phyloP scores from a whole-genome alignment of 2,888 invertebrate genomes.

The Branchellion lobata region DNA sequence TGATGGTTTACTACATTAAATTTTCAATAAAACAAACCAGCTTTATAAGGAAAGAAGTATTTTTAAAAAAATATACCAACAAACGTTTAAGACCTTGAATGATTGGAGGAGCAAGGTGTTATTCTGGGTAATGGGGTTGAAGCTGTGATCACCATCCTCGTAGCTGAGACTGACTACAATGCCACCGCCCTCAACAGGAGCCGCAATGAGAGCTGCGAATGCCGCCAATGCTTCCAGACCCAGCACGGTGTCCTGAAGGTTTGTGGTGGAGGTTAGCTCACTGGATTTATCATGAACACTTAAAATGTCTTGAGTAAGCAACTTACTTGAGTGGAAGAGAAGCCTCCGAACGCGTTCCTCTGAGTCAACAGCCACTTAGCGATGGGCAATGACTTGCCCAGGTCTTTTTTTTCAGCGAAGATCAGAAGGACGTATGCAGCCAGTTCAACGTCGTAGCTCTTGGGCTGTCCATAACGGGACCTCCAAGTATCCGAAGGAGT shows the following conservation, averaged over 20 bases:
- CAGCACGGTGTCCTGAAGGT: constrained; percentile 28
- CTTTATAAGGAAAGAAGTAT: too few species aligned
- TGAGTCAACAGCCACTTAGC: constrained; percentile 60
- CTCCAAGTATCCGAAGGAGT: neutral
- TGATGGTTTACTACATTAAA: constrained; percentile 51
- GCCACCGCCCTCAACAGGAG: constrained; percentile 51
- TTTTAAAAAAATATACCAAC: too few species aligned
- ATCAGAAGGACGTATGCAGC: constrained; percentile 35
- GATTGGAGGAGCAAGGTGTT: constrained; percentile 60
- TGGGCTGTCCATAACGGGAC: neutral
- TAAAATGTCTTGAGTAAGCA: too few species aligned
- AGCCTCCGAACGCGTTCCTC: constrained; percentile 60
- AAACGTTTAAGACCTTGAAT: constrained; percentile 53
- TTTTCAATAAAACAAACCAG: too few species aligned
- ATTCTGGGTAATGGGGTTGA: constrained; percentile 54
- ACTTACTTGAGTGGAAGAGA: constrained; percentile 60
- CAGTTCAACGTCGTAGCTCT: constrained; percentile 33
- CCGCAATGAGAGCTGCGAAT: constrained; percentile 57
- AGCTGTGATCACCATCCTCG: constrained; percentile 53
- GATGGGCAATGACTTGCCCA: constrained; percentile 53
- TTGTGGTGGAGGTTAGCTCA: too few species aligned
- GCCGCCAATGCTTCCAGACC: constrained; percentile 60
- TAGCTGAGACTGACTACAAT: constrained; percentile 8
- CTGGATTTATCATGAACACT: too few species aligned
- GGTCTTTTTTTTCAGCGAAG: neutral